Conservation (phyloP, 1,140 invertebrate species). For the Lamellibrachia luymesi region DNA sequence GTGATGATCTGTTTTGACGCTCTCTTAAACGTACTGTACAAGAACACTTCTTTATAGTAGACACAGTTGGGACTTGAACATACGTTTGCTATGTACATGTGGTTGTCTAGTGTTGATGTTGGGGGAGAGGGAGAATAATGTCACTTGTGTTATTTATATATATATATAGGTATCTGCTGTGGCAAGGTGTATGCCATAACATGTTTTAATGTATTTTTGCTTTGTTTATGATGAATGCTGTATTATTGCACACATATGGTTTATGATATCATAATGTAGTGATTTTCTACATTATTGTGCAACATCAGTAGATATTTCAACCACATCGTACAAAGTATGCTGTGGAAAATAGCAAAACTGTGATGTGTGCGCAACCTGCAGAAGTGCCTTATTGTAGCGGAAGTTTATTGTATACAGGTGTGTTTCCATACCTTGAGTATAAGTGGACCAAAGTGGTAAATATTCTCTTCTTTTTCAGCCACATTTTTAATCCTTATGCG, state of each 20-base stretch:
- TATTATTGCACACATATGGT: neutral
- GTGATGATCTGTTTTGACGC: neutral
- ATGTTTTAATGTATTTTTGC: neutral
- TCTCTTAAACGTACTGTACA: neutral
- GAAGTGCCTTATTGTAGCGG: neutral
- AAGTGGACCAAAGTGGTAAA: neutral
- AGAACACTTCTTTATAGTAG: no score
- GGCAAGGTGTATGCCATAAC: neutral
- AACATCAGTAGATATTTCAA: constrained; percentile 11
- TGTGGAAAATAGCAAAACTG: neutral
- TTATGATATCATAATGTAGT: neutral
- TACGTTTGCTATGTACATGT: no score
- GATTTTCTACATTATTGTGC: neutral
- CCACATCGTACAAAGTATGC: neutral
- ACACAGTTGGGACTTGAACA: no score
- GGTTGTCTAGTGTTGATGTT: neutral
- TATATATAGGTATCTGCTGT: neutral
- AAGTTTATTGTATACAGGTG: neutral
- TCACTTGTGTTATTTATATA: no score
- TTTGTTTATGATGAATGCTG: neutral
- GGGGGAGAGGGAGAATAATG: neutral
- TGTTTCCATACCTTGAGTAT: neutral
- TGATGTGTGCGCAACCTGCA: neutral
- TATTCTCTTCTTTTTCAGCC: neutral
- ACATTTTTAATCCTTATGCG: neutral